Conservation (phyloP, 2,797 vertebrate genomes). For the Tragopan temminckii region DNA sequence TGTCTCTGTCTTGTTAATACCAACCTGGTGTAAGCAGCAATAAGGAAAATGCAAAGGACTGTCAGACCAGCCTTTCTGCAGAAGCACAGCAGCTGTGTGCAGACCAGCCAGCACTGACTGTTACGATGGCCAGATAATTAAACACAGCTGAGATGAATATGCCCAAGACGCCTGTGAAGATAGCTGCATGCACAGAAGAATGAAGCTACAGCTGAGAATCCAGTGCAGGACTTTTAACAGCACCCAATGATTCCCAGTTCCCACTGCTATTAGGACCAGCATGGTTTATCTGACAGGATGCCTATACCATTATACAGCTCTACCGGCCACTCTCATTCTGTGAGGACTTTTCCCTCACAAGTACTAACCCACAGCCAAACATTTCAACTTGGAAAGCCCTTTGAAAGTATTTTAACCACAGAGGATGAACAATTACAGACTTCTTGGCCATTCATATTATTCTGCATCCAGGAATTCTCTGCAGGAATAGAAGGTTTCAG, state of each 20-base stretch:
- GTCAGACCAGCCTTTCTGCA: not conserved
- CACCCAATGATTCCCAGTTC: not conserved
- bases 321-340: not conserved
- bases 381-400: not conserved
- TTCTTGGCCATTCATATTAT: not conserved
- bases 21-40: not conserved
- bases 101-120: not conserved
- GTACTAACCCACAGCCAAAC: not conserved
- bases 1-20: not conserved
- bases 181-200: not conserved
- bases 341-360: not conserved
- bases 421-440: not conserved
- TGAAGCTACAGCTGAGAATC: not conserved
- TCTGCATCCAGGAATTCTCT: not conserved
- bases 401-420: not conserved
- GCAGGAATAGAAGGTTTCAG: not conserved
- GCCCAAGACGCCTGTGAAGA: not conserved
- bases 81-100: not conserved
- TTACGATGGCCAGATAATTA: not conserved
- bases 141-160: not conserved
- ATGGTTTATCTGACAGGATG: not conserved
- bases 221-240: not conserved
- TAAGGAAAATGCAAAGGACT: not conserved
- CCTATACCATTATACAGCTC: not conserved
- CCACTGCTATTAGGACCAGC: not conserved